Base-by-base conservation (phyloP, 2,797 vertebrate species). In the Odontamblyopus rebecca region DNA sequence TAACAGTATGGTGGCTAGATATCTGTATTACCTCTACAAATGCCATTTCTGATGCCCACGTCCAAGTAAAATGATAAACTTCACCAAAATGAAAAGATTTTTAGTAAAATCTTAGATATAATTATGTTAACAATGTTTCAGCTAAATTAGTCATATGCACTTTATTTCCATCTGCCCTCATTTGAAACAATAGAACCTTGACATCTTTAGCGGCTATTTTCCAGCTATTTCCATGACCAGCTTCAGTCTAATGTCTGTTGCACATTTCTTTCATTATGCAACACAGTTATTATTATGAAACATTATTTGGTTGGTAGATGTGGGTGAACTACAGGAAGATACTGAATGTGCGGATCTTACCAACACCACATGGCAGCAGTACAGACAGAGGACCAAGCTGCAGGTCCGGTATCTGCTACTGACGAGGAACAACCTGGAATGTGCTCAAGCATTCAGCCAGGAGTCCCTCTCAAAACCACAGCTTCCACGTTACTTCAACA, bases 341-440 rank as follows among this genome's bases (percentile, higher is more conserved):
- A 81, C 16, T 0, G 82, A 85, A 6, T 99, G 97, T 19, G 88
- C 93, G 1, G 95, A 97, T 68, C 93, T 98, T 78, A 95, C 93
- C 87, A 94, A 84, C 70, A 95, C 93, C 68, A 94, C 83, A 13
- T 91, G 81, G 89, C 41, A 0, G 67, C 65, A 88, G 75, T 75
- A 95, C 66, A 89, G 93, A 8, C 82, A 85, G 5, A 84, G 91
- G 44, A 77, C 71, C 27, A 91, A 83, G 67, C 91, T 96, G 51
- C 92, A 88, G 69, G 90, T 96, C 61, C 95, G 92, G 69, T 98
- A 96, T 86, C 93, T 98, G 71, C 92, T 99, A 19, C 93, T 97
- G 81, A 95, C 94, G 2, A 83, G 94, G 74, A 85, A 9, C 0
- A 93, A 93, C 66, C 69, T 86, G 5, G 88, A 86, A 86, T 99